Conservation (phyloP, 92 coral and sea anemone species). For the Scolanthus callimorphus region DNA sequence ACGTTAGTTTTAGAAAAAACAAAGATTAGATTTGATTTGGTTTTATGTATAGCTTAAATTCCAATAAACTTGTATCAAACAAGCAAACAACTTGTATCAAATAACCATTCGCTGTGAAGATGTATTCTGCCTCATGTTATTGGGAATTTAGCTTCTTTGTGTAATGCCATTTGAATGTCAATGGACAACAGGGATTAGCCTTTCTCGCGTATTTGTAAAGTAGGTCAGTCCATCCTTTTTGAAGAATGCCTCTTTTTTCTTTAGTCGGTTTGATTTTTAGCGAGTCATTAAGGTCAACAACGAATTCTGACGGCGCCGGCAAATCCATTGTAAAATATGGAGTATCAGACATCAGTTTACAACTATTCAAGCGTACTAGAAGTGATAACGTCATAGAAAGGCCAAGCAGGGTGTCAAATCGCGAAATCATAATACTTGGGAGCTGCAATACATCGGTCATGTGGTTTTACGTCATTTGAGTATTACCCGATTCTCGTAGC, state of each 20-base stretch:
- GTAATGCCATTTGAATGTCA: constrained; percentile 21
- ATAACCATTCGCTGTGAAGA: constrained; percentile 3
- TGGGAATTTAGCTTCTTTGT: neutral
- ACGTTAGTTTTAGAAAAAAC: too few relatives aligned
- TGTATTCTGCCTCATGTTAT: constrained; percentile 4
- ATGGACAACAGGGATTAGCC: constrained; percentile 19
- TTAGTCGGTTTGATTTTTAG: constrained; percentile 1
- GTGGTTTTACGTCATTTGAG: neutral
- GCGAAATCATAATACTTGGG: neutral
- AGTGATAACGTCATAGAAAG: too few relatives aligned
- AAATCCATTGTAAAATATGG: neutral
- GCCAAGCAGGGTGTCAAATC: too few relatives aligned
- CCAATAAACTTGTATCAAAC: constrained; percentile 4
- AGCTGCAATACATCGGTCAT: neutral
- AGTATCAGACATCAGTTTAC: neutral
- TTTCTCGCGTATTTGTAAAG: constrained; percentile 14
- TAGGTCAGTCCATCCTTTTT: constrained; percentile 19
- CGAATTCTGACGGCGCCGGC: neutral
- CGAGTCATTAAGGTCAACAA: constrained; percentile 6
- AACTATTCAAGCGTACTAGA: too few relatives aligned
- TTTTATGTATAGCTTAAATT: constrained; percentile 4
- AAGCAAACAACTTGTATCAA: too few relatives aligned
- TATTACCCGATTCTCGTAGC: too few relatives aligned
- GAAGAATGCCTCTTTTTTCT: neutral
- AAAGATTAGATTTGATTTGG: too few relatives aligned